Percentiles rank a stretch among this genome's conserved stretches.
Evolutionary conservation across 2,797 vertebrate species (phyloP).

Genomic region (Poeciliopsis paucimaculata): DNA sequence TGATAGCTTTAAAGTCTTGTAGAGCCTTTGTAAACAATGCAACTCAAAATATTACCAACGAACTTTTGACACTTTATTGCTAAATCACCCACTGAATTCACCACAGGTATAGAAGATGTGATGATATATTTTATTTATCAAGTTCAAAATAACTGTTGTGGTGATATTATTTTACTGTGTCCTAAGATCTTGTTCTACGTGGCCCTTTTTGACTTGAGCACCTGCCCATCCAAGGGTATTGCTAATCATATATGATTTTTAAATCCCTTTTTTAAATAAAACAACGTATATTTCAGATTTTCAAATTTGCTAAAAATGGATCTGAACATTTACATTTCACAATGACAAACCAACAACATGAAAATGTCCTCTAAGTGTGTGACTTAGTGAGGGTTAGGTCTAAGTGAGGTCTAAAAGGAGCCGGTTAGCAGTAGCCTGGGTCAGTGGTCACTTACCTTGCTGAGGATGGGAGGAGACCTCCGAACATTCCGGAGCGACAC

Average conservation of each 20-base stretch:
- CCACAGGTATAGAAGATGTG: background rate
- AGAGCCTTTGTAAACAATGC: background rate
- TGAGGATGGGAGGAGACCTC: background rate
- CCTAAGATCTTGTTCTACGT: no score
- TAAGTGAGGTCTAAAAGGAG: background rate
- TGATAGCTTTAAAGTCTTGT: background rate
- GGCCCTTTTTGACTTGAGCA: background rate
- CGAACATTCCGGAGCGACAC: background rate
- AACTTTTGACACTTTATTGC: background rate
- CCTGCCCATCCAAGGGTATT: background rate
- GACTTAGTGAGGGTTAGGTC: background rate
- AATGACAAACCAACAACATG: no score
- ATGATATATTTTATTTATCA: background rate
- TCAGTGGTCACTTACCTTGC: background rate
- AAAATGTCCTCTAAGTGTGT: background rate
- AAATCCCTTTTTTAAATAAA: background rate
- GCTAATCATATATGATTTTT: no score
- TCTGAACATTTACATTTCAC: background rate
- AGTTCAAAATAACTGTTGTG: background rate
- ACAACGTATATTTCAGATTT: background rate
- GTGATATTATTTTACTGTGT: background rate
- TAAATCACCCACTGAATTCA: background rate
- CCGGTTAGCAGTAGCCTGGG: background rate
- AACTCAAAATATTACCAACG: background rate
- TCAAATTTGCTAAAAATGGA: background rate